Conservation (phyloP, 2,797 vertebrate species). For the Calcarius lapponicus region DNA sequence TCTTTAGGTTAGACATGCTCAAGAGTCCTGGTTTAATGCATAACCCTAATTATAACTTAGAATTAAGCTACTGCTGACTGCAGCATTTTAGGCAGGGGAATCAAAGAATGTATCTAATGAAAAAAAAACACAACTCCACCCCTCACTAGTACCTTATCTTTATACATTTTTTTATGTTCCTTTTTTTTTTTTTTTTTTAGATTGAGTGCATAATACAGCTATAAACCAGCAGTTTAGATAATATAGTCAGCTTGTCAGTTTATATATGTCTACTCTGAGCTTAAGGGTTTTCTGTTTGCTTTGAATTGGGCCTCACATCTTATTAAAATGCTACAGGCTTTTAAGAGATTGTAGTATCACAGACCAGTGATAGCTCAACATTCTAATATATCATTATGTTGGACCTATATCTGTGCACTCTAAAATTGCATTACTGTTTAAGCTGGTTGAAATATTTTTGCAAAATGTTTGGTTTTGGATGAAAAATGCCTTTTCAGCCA, state of each 20-base stretch:
- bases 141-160: constrained; percentile 68
- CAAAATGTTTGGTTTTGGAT: constrained; percentile 9
- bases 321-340: constrained; percentile 56
- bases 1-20: constrained; percentile 74
- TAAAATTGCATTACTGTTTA: constrained; percentile 18
- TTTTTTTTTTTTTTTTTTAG: constrained; percentile 15
- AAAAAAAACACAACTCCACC: constrained; percentile 54
- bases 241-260: constrained; percentile 63
- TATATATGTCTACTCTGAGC: constrained; percentile 57
- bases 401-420: background rate
- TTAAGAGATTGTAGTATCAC: constrained; percentile 15
- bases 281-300: constrained; percentile 54
- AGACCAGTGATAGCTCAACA: constrained; percentile 21
- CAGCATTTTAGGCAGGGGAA: constrained; percentile 72
- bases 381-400: constrained; percentile 24
- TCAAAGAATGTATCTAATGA: constrained; percentile 72
- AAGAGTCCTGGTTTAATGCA: constrained; percentile 78
- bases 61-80: constrained; percentile 80
- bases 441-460: constrained; percentile 31
- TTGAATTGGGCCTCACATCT: constrained; percentile 55
- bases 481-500: constrained; percentile 19
- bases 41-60: constrained; percentile 82
- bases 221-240: constrained; percentile 71
- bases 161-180: constrained; percentile 54
- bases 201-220: constrained; percentile 65